Base-by-base conservation (phyloP, 1,140 invertebrate species). In the Araneus ventricosus region DNA sequence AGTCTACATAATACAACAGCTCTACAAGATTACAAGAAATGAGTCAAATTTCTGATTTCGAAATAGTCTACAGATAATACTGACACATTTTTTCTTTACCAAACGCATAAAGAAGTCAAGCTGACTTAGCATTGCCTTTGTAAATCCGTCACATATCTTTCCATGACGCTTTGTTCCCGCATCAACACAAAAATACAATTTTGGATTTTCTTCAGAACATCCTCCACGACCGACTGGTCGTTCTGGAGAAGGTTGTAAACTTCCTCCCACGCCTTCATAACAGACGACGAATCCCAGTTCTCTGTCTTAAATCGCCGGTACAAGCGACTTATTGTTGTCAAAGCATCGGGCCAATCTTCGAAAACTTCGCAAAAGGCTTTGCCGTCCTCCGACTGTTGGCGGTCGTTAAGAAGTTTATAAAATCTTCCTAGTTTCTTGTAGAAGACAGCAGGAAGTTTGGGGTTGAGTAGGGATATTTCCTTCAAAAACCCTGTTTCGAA, bases 181-280 rank as follows among this genome's bases (percentile, higher is more conserved):
- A 82, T 82, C 34, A 82, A 37, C 1, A 82, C 37, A 39, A 82
- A 20, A 82, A 45, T 41, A n/a, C 79, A 41, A 82, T 82, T 39
- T 14, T 82, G 79, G n/a, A 82, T 22, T 82, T 82, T 82, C 17
- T n/a, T 41, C 17, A 85, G 4, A 14, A 86, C 27, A 86, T 86
- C 84, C 22, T 4, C 14, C 10, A 86, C 24, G 22, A 86, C 24
- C 17, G 41, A 34, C 14, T 57, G 30, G 6, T 30, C 84, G 34
- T 86, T 27, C 14, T 34, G 52, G 30, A 86, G 45, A 1, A 86
- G 45, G 3, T 59, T n/a, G 17, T 41, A 34, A 59, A 86, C 34
- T 61, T 86, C 84, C 59, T 86, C 45, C 84, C 84, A 86, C 5
- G 34, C 57, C 59, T 20, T 86, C 8, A 30, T 5, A 27, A 52